Base-by-base conservation (phyloP, 2,113 vertebrate genomes). In the Coryphaenoides rupestris region DNA sequence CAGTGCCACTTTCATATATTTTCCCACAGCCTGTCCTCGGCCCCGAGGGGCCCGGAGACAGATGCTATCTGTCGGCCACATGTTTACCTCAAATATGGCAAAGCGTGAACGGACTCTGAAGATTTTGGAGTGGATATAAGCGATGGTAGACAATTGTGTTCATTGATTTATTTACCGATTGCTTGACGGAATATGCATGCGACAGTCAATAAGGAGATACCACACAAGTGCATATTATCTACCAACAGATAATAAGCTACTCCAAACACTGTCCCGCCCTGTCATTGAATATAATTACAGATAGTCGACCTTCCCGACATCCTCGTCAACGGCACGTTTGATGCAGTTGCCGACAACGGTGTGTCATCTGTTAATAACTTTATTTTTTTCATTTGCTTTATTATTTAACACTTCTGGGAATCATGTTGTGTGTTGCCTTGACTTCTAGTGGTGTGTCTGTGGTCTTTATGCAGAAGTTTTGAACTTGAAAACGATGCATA, bases 1-100 rank as follows among this genome's bases (percentile, higher is more conserved):
- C 60, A 77, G 78, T 79, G 81, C 77, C 82, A 78, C 84, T 87
- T 80, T 79, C 84, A 85, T 83, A 84, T 88, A 85, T 86, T 92
- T 92, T 92, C 89, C 90, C 91, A 92, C 89, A 89, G 90, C 74
- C 85, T 82, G 86, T 88, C 79, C 83, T 75, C 70, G 67, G 66
- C 79, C 80, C 85, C 19, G 6, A 69, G 88, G 87, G 88, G 89
- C 62, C 13, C 21, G 9, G 23, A 17, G 14, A 15, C 62, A 47
- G 90, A 91, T 92, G 62, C 63, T 89, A 92, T 92, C 91, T 77
- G n/a, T 40, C 65, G 57, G 62, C 52, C 26, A 65, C 72, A 65
- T 87, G 84, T 89, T 89, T 88, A 88, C 78, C 66, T 64, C 33
- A 40, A 49, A 70, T 75, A 78, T 47, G 56, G 77, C 72, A 73